Evolutionary conservation across 1,140 invertebrate genomes (phyloP), one percentile per base, ranked within the genome.

Genomic region (Anadara kagoshimensis): DNA sequence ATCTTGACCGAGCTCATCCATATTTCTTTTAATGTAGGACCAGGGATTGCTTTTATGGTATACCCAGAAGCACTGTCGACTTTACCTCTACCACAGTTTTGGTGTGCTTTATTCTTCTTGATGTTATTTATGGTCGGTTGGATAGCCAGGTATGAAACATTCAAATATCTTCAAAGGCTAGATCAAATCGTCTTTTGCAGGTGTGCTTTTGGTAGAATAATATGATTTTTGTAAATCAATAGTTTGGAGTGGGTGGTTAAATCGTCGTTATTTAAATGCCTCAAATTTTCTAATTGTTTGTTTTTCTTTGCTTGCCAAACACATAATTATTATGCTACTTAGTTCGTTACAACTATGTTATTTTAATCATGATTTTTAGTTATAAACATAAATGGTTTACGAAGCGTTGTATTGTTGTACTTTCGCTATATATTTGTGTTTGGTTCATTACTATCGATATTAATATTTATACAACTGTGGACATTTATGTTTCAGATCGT

Each of bases 31-130:
- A 29, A 26, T 47, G 16, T 24, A 90, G 95, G 90, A 62, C 91
- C 90, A 26, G 91, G 91, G 16, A 81, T 92, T 26, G 90, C 91
- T 0, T 92, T 92, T 79, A 94, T 93, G 90, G 93, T 95, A 10
- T 96, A 96, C 86, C 95, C 95, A 0, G 94, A 96, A 87, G 95
- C 95, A 0, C 93, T 96, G 4, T 92, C 94, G 0, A 92, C 94
- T 69, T 88, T 96, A 69, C 95, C 95, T 0, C 89, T 95, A 5
- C 93, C 95, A 2, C 94, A 94, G 0, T 88, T 96, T 3, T 96
- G 95, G 95, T 94, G 95, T 1, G 89, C 94, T 64, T 89, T 96
- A 0, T 96, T 96, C 89, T 96, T 96, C 86, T 91, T 95, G 20
- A 90, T 89, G 88, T 64, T 90, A 18, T 84, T 89, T 43, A 80